Evolutionary conservation across 1,140 invertebrate species (phyloP).

Genomic region (Diorhabda elongata): DNA sequence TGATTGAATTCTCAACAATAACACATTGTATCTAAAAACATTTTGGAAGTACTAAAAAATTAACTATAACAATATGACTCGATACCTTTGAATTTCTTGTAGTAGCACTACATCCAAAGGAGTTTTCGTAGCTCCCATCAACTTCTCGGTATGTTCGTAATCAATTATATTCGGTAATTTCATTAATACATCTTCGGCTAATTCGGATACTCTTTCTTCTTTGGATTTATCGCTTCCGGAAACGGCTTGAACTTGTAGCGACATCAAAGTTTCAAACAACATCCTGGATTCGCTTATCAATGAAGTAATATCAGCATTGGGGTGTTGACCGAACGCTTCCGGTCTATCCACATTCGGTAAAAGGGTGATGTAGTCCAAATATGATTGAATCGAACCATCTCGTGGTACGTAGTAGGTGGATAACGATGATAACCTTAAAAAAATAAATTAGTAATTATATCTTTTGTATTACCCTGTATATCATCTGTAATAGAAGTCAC

Average conservation of each 20-base stretch:
- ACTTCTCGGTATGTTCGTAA: conserved; percentile 66
- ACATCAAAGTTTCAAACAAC: conserved; percentile 77
- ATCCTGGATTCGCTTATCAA: conserved; percentile 70
- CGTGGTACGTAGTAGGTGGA: conserved; percentile 74
- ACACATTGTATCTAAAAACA: conserved; percentile 55
- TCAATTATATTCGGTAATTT: conserved; percentile 71
- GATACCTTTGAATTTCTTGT: conserved; percentile 66
- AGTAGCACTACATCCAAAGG: conserved; percentile 78
- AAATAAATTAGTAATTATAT: no score
- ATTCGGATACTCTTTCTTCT: conserved; percentile 57
- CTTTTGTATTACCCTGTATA: no score
- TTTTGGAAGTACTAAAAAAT: neutral
- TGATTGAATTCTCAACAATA: conserved; percentile 53
- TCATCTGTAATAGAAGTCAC: no score
- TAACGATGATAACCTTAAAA: conserved; percentile 55
- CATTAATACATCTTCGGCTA: conserved; percentile 65
- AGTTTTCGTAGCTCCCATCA: conserved; percentile 65
- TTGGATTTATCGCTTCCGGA: conserved; percentile 53
- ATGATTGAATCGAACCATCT: conserved; percentile 74
- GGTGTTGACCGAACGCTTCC: conserved; percentile 83
- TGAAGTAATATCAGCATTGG: conserved; percentile 87
- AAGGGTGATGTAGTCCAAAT: conserved; percentile 71
- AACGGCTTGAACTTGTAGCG: conserved; percentile 65
- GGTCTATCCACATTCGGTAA: conserved; percentile 73
- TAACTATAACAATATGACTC: neutral